phyloP scores from a whole-genome alignment of 64 coral and sea anemone genomes.

The Acropora tenuis region DNA sequence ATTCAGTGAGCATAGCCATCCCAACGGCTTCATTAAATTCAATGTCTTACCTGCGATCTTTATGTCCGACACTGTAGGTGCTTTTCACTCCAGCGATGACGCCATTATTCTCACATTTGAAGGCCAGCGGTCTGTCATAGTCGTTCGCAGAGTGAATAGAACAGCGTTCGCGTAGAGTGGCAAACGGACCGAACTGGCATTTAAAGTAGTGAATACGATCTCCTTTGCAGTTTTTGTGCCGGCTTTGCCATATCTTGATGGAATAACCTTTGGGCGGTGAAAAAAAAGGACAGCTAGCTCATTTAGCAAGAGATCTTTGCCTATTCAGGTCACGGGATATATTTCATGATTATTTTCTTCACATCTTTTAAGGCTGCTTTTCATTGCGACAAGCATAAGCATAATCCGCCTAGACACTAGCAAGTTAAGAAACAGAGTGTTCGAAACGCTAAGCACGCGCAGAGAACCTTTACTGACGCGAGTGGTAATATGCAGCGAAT shows the following conservation, averaged over 20 bases:
- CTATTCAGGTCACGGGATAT: no score
- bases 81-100: slow-evolving; percentile 40
- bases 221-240: slow-evolving; percentile 28
- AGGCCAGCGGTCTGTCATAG: slow-evolving; percentile 6
- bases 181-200: background rate
- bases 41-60: slow-evolving; percentile 14
- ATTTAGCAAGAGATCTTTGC: no score
- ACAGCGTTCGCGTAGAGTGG: background rate
- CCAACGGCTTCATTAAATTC: no score
- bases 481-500: no score
- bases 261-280: background rate
- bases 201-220: slow-evolving; percentile 24
- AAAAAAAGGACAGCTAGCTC: background rate
- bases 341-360: no score
- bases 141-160: background rate
- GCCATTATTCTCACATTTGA: slow-evolving; percentile 18
- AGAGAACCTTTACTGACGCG: no score
- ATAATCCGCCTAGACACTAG: no score
- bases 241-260: background rate
- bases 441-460: no score
- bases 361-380: no score
- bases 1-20: no score
- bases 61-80: background rate
- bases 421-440: no score
- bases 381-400: no score